Base-by-base conservation (phyloP, 2,113 vertebrate species). In the Amphiprion percula region DNA sequence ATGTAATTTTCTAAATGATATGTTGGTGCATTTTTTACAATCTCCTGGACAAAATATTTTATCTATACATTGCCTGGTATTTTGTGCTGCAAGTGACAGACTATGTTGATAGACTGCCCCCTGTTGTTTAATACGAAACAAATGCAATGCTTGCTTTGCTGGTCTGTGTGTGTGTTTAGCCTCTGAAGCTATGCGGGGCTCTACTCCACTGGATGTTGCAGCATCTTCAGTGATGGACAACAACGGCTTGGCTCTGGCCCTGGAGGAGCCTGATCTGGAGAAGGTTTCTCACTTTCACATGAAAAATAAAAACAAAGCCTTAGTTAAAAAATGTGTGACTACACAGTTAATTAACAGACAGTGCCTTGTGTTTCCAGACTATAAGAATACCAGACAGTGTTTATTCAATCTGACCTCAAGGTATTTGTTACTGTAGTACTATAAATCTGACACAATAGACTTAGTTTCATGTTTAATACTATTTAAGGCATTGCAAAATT, bases 161-260 rank as follows among this genome's bases (percentile, higher is more conserved):
- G 37, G 0, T 77, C 47, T 61, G 12, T 73, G 17, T 82, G 37
- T 73, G 30, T 65, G 30, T 82, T 23, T 80, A 99, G 98, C 98
- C 0, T 99, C 97, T 87, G 96, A 97, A 17, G 96, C 97, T 0
- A 99, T 99, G 98, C 96, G 98, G 66, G 98, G 98, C 72, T 99
- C 97, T 0, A 99, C 98, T 53, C 98, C 98, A 0, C 91, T 99
- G 41, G 98, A 99, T 80, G 97, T 99, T 56, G 98, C 98, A 68
- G 98, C 98, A 4, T 97, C 98, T 58, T 99, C 98, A 4, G 97
- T 99, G 73, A 99, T 99, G 98, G 98, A 99, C 91, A 99, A 99
- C 89, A 99, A 99, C 1, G 96, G 98, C 26, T 93, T 99, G 80
- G 98, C 98, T 0, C 91, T 99, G 54, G 95, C 96, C 19, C 92